Evolutionary conservation across 1,140 invertebrate species (phyloP).

Genomic region (Drosophila ercepeae): DNA sequence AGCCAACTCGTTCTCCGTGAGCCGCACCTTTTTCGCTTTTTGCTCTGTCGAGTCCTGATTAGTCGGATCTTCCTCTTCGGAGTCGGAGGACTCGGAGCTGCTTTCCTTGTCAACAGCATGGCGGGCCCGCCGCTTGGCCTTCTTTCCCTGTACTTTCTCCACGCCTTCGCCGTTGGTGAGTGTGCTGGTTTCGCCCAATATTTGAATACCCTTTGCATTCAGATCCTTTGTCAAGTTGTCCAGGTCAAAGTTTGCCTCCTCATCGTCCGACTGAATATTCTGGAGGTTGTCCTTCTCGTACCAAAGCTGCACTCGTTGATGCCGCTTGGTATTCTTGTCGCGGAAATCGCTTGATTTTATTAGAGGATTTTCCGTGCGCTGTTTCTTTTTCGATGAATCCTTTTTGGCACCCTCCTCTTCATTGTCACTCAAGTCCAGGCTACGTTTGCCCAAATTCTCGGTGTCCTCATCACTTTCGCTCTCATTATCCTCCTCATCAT

Average conservation of each 20-base stretch:
- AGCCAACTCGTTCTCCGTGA: conserved; percentile 94
- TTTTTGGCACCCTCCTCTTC: conserved; percentile 83
- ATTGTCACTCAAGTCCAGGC: conserved; percentile 85
- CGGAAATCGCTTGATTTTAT: conserved; percentile 93
- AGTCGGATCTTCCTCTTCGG: conserved; percentile 47
- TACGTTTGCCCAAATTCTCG: conserved; percentile 85
- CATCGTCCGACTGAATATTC: conserved; percentile 91
- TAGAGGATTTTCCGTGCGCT: conserved; percentile 88
- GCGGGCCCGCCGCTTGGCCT: conserved; percentile 72
- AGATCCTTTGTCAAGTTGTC: conserved; percentile 90
- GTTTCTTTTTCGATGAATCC: conserved; percentile 81
- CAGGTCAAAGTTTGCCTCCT: conserved; percentile 94
- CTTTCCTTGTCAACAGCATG: conserved; percentile 50
- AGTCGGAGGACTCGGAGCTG: conserved; percentile 83
- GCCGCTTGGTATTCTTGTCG: conserved; percentile 88
- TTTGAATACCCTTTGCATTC: conserved; percentile 88
- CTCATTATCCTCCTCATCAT: conserved; percentile 85
- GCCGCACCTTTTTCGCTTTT: conserved; percentile 88
- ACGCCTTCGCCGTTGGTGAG: conserved; percentile 6
- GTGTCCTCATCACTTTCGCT: conserved; percentile 56
- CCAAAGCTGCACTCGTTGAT: conserved; percentile 93
- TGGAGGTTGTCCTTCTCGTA: conserved; percentile 96
- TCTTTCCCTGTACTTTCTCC: conserved; percentile 54
- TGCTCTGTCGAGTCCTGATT: conserved; percentile 50
- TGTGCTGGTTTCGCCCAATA: conserved; percentile 67